Evolutionary conservation across 2,113 vertebrate genomes (phyloP).

Genomic region (Polyodon spathula): DNA sequence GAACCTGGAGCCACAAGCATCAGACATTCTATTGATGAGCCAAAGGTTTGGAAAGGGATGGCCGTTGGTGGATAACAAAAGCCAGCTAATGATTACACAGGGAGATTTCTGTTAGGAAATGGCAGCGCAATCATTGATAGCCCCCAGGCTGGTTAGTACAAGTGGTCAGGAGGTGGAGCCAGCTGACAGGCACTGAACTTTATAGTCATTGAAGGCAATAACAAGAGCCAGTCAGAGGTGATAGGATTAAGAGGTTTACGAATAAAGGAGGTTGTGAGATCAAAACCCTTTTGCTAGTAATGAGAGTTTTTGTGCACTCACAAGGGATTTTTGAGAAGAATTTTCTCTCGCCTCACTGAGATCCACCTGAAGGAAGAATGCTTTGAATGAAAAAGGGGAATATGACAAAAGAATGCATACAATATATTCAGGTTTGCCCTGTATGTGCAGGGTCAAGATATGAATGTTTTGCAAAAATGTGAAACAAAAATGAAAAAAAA

Average conservation of each 20-base stretch:
- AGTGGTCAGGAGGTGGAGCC: neutral
- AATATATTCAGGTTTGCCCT: too few species aligned
- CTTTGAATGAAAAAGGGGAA: neutral
- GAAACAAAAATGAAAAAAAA: too few species aligned
- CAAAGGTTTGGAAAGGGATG: neutral
- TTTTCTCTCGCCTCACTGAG: neutral
- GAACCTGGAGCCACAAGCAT: neutral
- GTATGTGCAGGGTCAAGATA: too few species aligned
- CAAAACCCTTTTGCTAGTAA: constrained; percentile 16
- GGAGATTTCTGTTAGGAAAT: neutral
- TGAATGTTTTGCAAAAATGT: too few species aligned
- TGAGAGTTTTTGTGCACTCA: constrained; percentile 12
- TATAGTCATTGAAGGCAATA: constrained; percentile 11
- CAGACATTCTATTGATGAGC: constrained; percentile 9
- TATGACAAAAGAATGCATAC: constrained; percentile 1
- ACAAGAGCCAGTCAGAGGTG: constrained; percentile 18
- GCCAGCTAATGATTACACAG: neutral
- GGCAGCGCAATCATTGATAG: neutral
- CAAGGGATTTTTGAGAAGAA: constrained; percentile 7
- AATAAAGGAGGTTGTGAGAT: constrained; percentile 5
- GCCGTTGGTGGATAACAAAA: neutral
- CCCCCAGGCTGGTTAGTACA: neutral
- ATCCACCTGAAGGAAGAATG: constrained; percentile 5
- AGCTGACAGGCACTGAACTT: constrained; percentile 17
- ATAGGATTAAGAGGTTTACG: constrained; percentile 5